These are phyloP conservation scores for Acrossocheilus fasciatus DNA, from an alignment of 2,797 vertebrate genomes.

Conservation along the genomic window DNA sequence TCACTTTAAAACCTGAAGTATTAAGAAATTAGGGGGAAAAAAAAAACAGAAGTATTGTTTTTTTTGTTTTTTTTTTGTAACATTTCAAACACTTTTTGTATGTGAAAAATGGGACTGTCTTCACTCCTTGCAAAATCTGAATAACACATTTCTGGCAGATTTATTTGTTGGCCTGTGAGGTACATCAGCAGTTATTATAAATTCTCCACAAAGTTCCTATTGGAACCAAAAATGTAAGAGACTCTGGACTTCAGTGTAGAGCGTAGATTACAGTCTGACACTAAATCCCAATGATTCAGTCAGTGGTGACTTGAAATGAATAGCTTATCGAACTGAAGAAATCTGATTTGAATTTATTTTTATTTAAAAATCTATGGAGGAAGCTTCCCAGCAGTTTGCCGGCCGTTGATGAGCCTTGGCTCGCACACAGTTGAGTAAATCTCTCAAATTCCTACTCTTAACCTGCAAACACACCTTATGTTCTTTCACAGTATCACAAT, in stretches of 20 bases:
- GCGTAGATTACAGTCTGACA: background rate
- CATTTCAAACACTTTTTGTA: background rate
- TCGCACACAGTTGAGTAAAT: constrained; percentile 1
- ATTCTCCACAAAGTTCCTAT: background rate
- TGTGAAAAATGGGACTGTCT: background rate
- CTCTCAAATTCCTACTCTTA: constrained; percentile 40
- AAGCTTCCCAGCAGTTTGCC: constrained; percentile 14
- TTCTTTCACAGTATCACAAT: constrained; percentile 13
- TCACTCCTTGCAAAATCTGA: background rate
- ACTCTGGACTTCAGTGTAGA: background rate
- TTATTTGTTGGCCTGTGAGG: constrained; percentile 7
- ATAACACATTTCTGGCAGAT: background rate
- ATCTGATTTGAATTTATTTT: constrained; percentile 35
- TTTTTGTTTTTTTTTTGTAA: background rate
- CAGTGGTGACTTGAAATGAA: constrained; percentile 44
- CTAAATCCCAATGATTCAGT: constrained; percentile 20
- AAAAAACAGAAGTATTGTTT: background rate
- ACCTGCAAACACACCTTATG: constrained; percentile 38
- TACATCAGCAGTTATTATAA: constrained; percentile 2
- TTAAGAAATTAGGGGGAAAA: background rate
- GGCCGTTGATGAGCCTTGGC: constrained; percentile 30
- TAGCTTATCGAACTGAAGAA: constrained; percentile 23
- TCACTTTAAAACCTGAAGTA: background rate
- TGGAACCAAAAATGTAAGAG: background rate
- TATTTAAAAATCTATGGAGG: constrained; percentile 17